Percentiles rank a stretch among this genome's conserved stretches.
These are phyloP conservation scores for Vanessa cardui DNA, from an alignment of 2,888 invertebrate genomes.

Conservation along the genomic window DNA sequence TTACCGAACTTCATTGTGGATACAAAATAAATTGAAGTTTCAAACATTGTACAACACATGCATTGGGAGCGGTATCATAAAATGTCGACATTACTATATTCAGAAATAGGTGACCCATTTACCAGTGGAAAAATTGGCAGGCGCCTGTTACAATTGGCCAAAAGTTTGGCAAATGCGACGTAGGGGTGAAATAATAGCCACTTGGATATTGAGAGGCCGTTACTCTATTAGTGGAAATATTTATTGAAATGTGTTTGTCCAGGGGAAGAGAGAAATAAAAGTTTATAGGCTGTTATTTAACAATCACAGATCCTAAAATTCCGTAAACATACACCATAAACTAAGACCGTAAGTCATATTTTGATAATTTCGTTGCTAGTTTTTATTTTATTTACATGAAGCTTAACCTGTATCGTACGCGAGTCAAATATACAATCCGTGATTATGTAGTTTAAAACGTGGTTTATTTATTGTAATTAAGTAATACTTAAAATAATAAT, in stretches of 20 bases:
- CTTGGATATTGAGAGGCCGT: slow-evolving; percentile 29
- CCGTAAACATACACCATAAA: too few species aligned
- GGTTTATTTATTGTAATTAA: too few species aligned
- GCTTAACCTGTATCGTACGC: too few species aligned
- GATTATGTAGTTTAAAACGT: too few species aligned
- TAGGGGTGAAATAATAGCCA: slow-evolving; percentile 22
- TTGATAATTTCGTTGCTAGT: too few species aligned
- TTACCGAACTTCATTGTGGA: slow-evolving; percentile 20
- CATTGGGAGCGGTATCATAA: slow-evolving; percentile 30
- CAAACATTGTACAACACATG: slow-evolving; percentile 25
- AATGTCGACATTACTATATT: slow-evolving; percentile 24
- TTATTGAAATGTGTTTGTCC: neutral
- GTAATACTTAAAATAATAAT: too few species aligned
- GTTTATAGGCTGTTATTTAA: too few species aligned
- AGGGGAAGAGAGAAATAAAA: neutral
- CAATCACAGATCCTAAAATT: too few species aligned
- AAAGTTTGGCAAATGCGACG: slow-evolving; percentile 39
- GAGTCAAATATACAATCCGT: too few species aligned
- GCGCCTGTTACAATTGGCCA: slow-evolving; percentile 37
- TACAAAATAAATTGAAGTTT: slow-evolving; percentile 28
- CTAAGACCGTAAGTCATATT: too few species aligned
- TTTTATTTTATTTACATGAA: too few species aligned
- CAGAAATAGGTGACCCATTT: slow-evolving; percentile 41
- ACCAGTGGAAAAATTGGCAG: slow-evolving; percentile 41
- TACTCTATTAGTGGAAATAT: slow-evolving; percentile 12